These are phyloP conservation scores for Euphydryas editha DNA, from an alignment of 2,888 invertebrate species.

Conservation along the genomic window DNA sequence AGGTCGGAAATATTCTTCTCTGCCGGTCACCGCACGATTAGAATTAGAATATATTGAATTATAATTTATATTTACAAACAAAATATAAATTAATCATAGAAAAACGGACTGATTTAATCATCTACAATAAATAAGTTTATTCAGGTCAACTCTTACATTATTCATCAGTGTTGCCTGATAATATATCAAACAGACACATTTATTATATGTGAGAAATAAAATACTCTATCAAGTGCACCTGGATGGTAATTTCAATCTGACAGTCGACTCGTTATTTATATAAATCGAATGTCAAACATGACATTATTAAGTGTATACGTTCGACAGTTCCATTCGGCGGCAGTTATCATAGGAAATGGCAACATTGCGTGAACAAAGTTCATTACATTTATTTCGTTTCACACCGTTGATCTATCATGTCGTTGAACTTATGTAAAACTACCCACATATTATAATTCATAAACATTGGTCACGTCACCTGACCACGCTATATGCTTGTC, in stretches of 20 bases:
- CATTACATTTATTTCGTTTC: background rate
- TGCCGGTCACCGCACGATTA: too few relatives aligned
- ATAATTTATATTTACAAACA: background rate
- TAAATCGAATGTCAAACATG: constrained; percentile 3
- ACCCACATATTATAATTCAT: too few relatives aligned
- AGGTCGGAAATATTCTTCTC: too few relatives aligned
- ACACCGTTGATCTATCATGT: background rate
- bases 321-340: background rate
- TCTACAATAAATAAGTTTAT: constrained; percentile 3
- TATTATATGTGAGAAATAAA: constrained; percentile 10
- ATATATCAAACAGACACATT: background rate
- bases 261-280: constrained; percentile 2
- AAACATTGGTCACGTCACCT: too few relatives aligned
- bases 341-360: background rate
- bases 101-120: background rate
- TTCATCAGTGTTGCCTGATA: constrained; percentile 8
- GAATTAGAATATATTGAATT: too few relatives aligned
- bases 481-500: too few relatives aligned
- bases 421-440: background rate
- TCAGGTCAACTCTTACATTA: constrained; percentile 4
- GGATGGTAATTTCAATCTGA: background rate
- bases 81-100: background rate
- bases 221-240: constrained; percentile 4
- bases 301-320: constrained; percentile 6
- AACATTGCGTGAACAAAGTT: background rate